Evolutionary conservation across 2,888 invertebrate genomes (phyloP).

Genomic region (Ligdia adustata): DNA sequence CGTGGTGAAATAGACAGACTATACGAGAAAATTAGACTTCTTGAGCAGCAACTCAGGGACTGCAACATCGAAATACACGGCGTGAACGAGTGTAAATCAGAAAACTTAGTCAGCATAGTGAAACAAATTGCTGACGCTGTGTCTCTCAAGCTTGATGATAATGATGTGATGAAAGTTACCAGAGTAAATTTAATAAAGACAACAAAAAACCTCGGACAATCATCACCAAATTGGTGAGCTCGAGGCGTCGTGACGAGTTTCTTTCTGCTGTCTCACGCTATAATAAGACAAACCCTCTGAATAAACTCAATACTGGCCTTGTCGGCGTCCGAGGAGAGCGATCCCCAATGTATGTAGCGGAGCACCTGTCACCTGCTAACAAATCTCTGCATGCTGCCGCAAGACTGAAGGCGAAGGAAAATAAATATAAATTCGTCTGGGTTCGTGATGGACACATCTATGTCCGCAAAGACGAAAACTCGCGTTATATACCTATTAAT

Average conservation of each 20-base stretch:
- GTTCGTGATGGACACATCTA: background rate
- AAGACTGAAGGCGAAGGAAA: background rate
- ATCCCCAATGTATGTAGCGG: background rate
- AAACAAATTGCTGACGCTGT: background rate
- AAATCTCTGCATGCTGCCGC: background rate
- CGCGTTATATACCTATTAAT: background rate
- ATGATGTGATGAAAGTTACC: background rate
- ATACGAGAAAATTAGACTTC: background rate
- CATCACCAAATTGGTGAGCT: background rate
- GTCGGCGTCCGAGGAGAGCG: background rate
- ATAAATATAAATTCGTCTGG: constrained; percentile 1
- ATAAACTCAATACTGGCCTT: background rate
- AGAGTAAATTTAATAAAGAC: background rate
- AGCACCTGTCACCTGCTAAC: background rate
- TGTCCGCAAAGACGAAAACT: constrained; percentile 1
- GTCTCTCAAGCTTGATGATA: background rate
- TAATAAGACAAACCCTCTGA: background rate
- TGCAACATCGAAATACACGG: background rate
- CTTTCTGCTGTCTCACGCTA: background rate
- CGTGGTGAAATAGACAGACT: background rate
- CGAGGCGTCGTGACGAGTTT: background rate
- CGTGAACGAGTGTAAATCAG: background rate
- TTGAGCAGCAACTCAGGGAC: background rate
- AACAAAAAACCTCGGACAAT: background rate
- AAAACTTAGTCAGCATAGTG: background rate